A percentile compares a stretch with the other conserved stretches of the same genome.
Evolutionary conservation across 2,888 invertebrate species (phyloP).

Genomic region (Drosophila ochracea): DNA sequence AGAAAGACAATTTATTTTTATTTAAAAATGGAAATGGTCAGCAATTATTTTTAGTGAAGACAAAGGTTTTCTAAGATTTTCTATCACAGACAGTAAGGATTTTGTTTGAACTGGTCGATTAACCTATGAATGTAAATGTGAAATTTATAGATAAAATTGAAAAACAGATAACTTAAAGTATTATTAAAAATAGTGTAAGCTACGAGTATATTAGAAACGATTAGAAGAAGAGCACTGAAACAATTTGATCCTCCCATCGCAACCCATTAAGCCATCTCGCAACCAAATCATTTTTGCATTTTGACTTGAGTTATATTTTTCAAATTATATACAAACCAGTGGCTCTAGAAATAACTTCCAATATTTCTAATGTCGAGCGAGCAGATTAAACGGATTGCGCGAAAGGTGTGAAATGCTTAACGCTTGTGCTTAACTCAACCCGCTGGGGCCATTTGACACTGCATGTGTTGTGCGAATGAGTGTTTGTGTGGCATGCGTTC

Average conservation of each 20-base stretch:
- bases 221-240: background rate
- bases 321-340: background rate
- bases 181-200: background rate
- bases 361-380: background rate
- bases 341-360: background rate
- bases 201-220: background rate
- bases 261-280: background rate
- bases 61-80: background rate
- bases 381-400: constrained; percentile 19
- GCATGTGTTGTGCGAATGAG: constrained; percentile 3
- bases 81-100: background rate
- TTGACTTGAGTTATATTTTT: background rate
- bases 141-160: background rate
- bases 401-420: constrained; percentile 31
- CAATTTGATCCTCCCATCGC: background rate
- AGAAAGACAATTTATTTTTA: background rate
- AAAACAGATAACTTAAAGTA: background rate
- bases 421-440: constrained; percentile 27
- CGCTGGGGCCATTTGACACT: constrained; percentile 26
- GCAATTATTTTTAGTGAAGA: background rate
- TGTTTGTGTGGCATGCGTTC: background rate
- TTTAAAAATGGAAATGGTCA: background rate
- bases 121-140: background rate
- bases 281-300: background rate
- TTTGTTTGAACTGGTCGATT: background rate